A percentile compares a stretch with the other conserved stretches of the same genome.
Conservation (phyloP, 2,797 vertebrate species). For the Enteromius paludinosus region DNA sequence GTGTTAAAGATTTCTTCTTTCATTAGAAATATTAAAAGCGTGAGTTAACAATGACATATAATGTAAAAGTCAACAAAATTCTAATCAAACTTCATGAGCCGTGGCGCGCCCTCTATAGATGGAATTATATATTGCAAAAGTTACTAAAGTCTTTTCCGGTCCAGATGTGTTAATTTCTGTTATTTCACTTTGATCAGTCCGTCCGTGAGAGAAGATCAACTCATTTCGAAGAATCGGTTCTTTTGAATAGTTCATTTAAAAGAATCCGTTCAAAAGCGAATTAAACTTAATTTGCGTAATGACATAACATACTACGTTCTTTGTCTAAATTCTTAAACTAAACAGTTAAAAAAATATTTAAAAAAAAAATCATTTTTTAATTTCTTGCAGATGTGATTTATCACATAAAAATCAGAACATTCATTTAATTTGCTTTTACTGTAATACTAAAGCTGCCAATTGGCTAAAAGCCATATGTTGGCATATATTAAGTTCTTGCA, state of each 20-base stretch:
- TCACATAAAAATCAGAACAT: background rate
- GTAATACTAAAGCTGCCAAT: no score
- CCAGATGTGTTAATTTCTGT: constrained; percentile 2
- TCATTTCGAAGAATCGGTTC: constrained; percentile 5
- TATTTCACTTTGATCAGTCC: background rate
- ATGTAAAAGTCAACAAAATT: background rate
- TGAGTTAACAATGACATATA: background rate
- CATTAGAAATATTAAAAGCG: background rate
- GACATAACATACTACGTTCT: background rate
- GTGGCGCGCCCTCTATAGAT: background rate
- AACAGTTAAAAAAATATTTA: no score
- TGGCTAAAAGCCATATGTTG: no score
- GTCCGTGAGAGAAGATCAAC: background rate
- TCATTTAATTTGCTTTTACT: background rate
- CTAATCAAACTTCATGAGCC: background rate
- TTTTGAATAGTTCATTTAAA: constrained; percentile 16
- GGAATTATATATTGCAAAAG: background rate
- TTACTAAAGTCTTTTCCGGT: background rate
- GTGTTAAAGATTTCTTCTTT: background rate
- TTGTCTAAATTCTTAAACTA: background rate
- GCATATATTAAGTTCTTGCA: background rate
- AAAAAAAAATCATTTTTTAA: background rate
- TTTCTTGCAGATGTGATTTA: background rate
- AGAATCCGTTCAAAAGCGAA: background rate
- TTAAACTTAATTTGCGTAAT: constrained; percentile 9